Base-by-base conservation (phyloP, 2,113 vertebrate species). In the Pomatorhinus ruficollis region DNA sequence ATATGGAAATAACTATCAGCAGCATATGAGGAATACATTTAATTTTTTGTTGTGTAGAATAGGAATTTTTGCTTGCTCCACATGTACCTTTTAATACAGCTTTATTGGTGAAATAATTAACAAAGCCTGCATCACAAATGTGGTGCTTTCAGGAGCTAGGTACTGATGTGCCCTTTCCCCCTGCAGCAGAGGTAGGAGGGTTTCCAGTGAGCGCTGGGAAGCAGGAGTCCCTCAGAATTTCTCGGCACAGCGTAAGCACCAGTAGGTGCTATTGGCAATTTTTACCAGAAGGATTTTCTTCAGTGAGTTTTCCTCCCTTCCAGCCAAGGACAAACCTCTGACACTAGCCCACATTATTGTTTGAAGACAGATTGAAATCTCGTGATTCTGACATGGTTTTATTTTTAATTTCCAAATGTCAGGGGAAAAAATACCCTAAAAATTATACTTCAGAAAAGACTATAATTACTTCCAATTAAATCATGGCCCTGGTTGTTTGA, bases 401-500 rank as follows among this genome's bases (percentile, higher is more conserved):
- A 97, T 94, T 97, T 96, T 96, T 93, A 94, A 96, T 97, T 97
- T 96, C 92, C 79, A 93, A 97, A 96, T 96, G 95, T 97, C 97
- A 97, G 74, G 95, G 95, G 97, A 93, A 97, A 97, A 95, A 97
- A 97, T 97, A 97, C 92, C 93, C 95, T 96, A 97, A 96, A 96
- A 97, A 97, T 97, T 97, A 95, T 95, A 93, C 95, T 97, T 95
- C 95, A 97, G 97, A 97, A 94, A 97, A 97, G 94, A 90, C 93
- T 97, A 96, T 97, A 97, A 97, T 97, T 97, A 97, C 91, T 97
- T 97, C 93, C 95, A 97, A 97, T 97, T 97, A 97, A 97, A 97
- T 97, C 76, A 91, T 70, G 90, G 96, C 94, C 95, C 93, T 89
- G 45, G 87, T 87, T 97, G 93, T 97, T 96, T 97, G 93, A 97